Conservation (phyloP, 2,888 invertebrate species). For the Rotaria sp. region DNA sequence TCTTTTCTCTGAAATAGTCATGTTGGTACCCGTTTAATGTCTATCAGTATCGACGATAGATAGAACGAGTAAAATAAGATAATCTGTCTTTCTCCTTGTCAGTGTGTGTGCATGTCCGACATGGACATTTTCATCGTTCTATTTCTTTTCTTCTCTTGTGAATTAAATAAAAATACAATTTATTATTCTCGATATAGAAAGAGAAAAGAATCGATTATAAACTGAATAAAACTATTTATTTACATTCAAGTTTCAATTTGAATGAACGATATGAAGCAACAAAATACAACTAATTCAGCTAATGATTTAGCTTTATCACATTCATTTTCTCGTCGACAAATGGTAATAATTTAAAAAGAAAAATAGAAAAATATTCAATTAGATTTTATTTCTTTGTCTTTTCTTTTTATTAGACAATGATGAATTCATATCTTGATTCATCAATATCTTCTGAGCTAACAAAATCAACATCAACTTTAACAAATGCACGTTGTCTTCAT, state of each 20-base stretch:
- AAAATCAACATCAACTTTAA: not conserved
- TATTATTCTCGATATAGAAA: too few species aligned
- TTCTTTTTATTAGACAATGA: not conserved
- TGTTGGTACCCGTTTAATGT: not conserved
- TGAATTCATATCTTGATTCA: slow-evolving; percentile 1
- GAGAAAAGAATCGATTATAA: too few species aligned
- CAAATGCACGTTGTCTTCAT: not conserved
- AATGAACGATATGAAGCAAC: too few species aligned
- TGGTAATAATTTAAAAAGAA: not conserved
- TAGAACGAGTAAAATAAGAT: not conserved
- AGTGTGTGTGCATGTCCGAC: not conserved
- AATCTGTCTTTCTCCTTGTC: not conserved
- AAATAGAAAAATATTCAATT: not conserved
- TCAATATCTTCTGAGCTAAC: not conserved
- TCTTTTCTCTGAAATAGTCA: not conserved
- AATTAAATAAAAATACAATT: too few species aligned
- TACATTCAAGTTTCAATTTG: too few species aligned
- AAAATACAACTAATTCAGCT: not conserved
- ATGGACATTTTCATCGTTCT: not conserved
- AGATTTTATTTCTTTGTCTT: not conserved
- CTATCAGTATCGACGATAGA: not conserved
- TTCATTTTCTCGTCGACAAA: slow-evolving; percentile 7
- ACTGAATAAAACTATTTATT: too few species aligned
- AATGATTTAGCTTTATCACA: not conserved
- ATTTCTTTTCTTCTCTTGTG: not conserved